phyloP scores from a whole-genome alignment of 2,113 vertebrate genomes.

The Salvelinus alpinus region DNA sequence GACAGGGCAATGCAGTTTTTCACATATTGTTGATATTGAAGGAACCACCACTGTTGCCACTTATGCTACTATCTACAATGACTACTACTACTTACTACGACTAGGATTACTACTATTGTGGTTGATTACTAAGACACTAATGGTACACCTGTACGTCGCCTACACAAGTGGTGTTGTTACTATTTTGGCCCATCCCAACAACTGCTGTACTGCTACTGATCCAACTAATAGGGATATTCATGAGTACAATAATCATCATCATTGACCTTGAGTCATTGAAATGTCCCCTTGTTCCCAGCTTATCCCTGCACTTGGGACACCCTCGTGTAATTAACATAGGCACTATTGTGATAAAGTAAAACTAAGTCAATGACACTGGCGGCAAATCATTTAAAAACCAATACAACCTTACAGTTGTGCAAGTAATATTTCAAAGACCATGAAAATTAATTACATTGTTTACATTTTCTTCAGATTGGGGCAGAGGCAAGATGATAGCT shows the following conservation, averaged over 20 bases:
- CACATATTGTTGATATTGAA: not conserved
- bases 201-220: conserved; percentile 63
- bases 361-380: conserved; percentile 22
- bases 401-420: conserved; percentile 60
- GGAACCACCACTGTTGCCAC: conserved; percentile 33
- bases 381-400: conserved; percentile 66
- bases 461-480: conserved; percentile 68
- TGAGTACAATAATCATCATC: conserved; percentile 59
- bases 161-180: conserved; percentile 59
- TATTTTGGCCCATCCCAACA: conserved; percentile 58
- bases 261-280: conserved; percentile 72
- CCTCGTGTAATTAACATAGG: conserved; percentile 72
- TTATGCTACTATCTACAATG: conserved; percentile 2
- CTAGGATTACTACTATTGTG: too few relatives aligned
- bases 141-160: conserved; percentile 18
- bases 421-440: conserved; percentile 65
- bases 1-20: not conserved
- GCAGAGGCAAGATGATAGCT: conserved; percentile 58
- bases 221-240: not conserved
- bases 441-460: conserved; percentile 69
- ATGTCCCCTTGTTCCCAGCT: conserved; percentile 66
- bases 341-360: conserved; percentile 68
- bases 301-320: conserved; percentile 70
- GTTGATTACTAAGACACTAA: conserved; percentile 28
- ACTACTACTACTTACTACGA: not conserved